A percentile compares a stretch with the other conserved stretches of the same genome.
Evolutionary conservation across 2,113 vertebrate genomes (phyloP).

Genomic region (Thymallus thymallus): DNA sequence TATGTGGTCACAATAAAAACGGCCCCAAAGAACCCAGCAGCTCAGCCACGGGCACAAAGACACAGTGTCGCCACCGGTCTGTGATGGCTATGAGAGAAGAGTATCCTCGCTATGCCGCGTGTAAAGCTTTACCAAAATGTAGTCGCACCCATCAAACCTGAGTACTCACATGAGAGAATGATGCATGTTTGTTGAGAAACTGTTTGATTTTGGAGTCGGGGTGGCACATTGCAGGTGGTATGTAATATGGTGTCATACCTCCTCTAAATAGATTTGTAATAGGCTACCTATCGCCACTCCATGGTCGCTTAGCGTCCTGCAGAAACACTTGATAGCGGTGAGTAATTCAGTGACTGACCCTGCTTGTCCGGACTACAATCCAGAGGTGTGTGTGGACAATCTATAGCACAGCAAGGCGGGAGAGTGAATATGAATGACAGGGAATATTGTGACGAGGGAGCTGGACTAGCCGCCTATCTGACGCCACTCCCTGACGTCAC

Average conservation of each 20-base stretch:
- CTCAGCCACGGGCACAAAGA: background rate
- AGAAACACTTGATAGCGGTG: no score
- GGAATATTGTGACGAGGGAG: constrained; percentile 76
- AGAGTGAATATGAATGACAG: constrained; percentile 70
- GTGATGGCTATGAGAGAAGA: background rate
- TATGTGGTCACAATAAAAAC: constrained; percentile 2
- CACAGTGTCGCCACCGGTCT: constrained; percentile 5
- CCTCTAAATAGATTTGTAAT: no score
- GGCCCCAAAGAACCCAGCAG: background rate
- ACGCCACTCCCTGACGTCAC: constrained; percentile 90
- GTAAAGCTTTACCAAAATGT: background rate
- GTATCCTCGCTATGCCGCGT: background rate
- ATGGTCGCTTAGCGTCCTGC: no score
- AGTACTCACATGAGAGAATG: no score
- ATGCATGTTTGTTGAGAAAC: no score
- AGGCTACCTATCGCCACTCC: no score
- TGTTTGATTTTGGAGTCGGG: no score
- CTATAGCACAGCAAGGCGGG: background rate
- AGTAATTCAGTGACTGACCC: no score
- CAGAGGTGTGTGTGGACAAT: constrained; percentile 5
- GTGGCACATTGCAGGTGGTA: no score
- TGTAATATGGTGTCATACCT: no score
- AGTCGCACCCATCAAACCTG: no score
- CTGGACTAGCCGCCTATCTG: constrained; percentile 79
- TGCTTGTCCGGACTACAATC: background rate